phyloP scores from a whole-genome alignment of 2,113 vertebrate species.

The Guaruba guarouba region DNA sequence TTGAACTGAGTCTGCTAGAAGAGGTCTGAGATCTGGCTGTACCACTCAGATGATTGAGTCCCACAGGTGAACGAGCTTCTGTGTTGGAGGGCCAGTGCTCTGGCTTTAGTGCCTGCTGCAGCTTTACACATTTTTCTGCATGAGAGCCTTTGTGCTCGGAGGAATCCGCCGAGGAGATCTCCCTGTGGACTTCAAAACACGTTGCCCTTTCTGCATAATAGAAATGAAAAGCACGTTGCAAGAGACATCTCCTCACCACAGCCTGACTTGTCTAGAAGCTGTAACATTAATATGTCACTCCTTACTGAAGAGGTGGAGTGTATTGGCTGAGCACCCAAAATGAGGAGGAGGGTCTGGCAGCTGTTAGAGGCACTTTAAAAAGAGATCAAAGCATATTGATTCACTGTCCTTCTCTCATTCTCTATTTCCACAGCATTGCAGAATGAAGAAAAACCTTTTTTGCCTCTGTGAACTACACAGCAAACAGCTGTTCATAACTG shows the following conservation, averaged over 20 bases:
- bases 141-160: not conserved
- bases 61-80: not conserved
- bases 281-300: not conserved
- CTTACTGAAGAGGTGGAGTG: not conserved
- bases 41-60: not conserved
- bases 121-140: not conserved
- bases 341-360: not conserved
- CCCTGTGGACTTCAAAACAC: accelerated
- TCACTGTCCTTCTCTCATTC: not conserved
- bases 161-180: accelerated
- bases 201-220: not conserved
- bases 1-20: not conserved
- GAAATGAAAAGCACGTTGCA: accelerated
- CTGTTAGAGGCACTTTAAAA: not conserved
- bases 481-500: not conserved
- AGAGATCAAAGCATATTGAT: not conserved
- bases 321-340: not conserved
- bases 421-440: not conserved
- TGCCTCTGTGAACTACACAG: not conserved
- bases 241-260: not conserved
- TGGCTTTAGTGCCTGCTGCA: not conserved
- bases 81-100: accelerated
- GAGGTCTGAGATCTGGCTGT: not conserved
- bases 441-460: not conserved
- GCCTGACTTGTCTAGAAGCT: not conserved